Base-by-base conservation (phyloP, 2,888 invertebrate species). In the Drosophila nigricruria region DNA sequence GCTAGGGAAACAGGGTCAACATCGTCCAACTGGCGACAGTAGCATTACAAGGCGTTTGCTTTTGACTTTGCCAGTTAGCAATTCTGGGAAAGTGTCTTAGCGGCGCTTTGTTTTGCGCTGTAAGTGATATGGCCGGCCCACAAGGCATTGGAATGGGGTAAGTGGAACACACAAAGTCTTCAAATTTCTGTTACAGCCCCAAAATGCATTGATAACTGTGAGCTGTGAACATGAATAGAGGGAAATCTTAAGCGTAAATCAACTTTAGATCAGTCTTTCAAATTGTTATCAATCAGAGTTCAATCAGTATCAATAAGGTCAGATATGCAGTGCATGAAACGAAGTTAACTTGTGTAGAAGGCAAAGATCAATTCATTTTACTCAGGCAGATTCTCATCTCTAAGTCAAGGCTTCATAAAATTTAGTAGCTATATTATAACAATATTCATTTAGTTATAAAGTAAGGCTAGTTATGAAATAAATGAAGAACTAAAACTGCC, bases 41-140 rank as follows among this genome's bases (percentile, higher is more conserved):
- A 74, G 84, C 84, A 76, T 84, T 84, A 83, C 79, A 69, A 67
- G 57, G 79, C 84, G 66, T 81, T 87, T 76, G 80, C 74, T 72
- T 83, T 78, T 63, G 52, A 59, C 70, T 69, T 66, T 70, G 59
- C 56, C 68, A 57, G 53, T 71, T 70, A 56, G 71, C 71, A 70
- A 74, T 83, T 83, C 82, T 82, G n/a, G 45, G 76, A 69, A 82
- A 81, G 67, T 81, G 78, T 74, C 83, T 64, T 58, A 27, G 27
- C 16, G 42, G 30, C 70, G 47, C 60, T 50, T 54, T 67, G 60
- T 64, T 63, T 63, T 40, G 53, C 40, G 25, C 53, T 63, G 42
- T 45, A 49, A 60, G 45, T 45, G 58, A 77, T 82, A 60, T 57
- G 62, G 68, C n/a, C n/a, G n/a, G n/a, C n/a, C 70, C 61, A 49